Conservation (phyloP, 2,797 vertebrate genomes). For the Sparidentex hasta region DNA sequence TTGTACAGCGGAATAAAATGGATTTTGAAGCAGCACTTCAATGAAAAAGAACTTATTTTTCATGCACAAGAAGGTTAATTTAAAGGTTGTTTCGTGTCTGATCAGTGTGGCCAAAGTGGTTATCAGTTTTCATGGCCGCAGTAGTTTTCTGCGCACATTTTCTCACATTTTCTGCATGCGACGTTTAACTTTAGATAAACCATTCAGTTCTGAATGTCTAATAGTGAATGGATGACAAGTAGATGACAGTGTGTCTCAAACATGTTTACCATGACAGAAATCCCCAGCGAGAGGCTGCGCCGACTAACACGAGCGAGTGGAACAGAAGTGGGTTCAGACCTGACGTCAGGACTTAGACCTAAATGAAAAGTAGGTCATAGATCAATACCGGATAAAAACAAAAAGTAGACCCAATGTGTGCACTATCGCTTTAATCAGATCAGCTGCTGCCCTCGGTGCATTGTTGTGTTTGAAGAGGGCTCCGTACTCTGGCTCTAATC, state of each 20-base stretch:
- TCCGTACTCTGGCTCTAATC: conserved; percentile 42
- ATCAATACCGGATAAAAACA: not conserved
- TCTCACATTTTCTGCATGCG: too few species aligned
- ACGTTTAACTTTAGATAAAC: too few species aligned
- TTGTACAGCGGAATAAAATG: too few species aligned
- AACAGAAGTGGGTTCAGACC: not conserved
- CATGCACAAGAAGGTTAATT: too few species aligned
- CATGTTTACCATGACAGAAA: not conserved
- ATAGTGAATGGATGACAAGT: too few species aligned
- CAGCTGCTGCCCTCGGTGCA: not conserved
- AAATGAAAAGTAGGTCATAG: not conserved
- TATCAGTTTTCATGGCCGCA: too few species aligned
- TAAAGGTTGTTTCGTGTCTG: too few species aligned
- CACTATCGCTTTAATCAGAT: conserved; percentile 15
- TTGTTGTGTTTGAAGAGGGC: conserved; percentile 31
- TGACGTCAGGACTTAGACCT: not conserved
- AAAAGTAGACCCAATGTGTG: not conserved
- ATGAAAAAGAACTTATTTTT: too few species aligned
- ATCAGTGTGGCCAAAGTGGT: not conserved
- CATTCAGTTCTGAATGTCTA: too few species aligned
- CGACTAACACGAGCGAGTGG: not conserved
- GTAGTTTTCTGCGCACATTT: too few species aligned
- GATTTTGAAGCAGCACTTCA: too few species aligned
- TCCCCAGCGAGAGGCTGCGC: not conserved
- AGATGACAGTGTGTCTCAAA: too few species aligned